Percentiles rank a stretch among this genome's conserved stretches.
Conservation (phyloP, 2,888 invertebrate species). For the Chrysopilus asiliformis region DNA sequence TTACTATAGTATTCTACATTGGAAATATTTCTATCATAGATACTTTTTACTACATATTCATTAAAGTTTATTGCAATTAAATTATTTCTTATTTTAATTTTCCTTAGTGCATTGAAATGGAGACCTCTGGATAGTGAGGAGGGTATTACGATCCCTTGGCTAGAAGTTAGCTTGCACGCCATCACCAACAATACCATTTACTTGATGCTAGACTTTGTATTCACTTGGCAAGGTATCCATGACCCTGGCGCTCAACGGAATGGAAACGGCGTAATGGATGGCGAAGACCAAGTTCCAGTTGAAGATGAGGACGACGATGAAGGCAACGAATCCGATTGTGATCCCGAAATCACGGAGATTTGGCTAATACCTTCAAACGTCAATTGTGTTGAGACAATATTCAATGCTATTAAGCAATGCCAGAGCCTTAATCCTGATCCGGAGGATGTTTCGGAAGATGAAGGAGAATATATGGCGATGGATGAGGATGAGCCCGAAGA, state of each 20-base stretch:
- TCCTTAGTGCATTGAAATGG: no score
- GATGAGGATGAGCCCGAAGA: constrained; percentile 22
- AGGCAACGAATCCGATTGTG: constrained; percentile 25
- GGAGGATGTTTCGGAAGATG: constrained; percentile 38
- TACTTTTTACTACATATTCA: no score
- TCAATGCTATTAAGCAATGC: constrained; percentile 59
- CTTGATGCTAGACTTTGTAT: constrained; percentile 30
- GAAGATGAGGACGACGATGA: constrained; percentile 26
- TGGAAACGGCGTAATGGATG: constrained; percentile 16
- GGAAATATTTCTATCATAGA: no score
- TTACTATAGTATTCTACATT: no score
- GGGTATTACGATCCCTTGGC: no score
- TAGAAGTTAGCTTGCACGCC: no score
- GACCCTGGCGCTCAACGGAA: constrained; percentile 16
- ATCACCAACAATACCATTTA: no score
- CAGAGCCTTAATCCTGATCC: constrained; percentile 72
- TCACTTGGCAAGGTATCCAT: constrained; percentile 30
- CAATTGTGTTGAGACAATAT: constrained; percentile 50
- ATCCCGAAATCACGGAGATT: constrained; percentile 51
- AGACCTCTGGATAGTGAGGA: no score
- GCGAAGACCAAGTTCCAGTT: no score
- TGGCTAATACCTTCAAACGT: constrained; percentile 55
- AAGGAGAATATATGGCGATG: constrained; percentile 31
- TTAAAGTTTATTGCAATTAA: no score
- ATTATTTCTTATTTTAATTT: no score